Evolutionary conservation across 2,888 invertebrate genomes (phyloP).

Genomic region (Carterocephalus palaemon): DNA sequence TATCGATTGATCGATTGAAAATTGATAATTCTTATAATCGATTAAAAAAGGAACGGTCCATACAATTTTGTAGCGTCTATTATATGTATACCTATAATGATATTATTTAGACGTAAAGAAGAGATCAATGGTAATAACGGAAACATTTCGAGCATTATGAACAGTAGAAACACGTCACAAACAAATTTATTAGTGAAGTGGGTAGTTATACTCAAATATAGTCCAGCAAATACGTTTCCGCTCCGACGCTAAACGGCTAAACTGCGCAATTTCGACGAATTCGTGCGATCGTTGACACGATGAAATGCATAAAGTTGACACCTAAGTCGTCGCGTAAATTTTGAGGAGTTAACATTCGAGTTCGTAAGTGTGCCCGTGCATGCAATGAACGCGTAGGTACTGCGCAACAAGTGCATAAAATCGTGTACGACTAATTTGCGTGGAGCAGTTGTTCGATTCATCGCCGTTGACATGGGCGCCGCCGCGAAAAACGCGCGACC

Average conservation of each 20-base stretch:
- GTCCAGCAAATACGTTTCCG: slow-evolving; percentile 24
- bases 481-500: slow-evolving; percentile 72
- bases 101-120: slow-evolving; percentile 1
- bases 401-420: slow-evolving; percentile 71
- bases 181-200: slow-evolving; percentile 15
- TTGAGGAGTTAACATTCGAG: slow-evolving; percentile 58
- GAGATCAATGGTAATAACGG: slow-evolving; percentile 9
- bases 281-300: slow-evolving; percentile 32
- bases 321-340: slow-evolving; percentile 29
- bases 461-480: slow-evolving; percentile 70
- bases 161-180: slow-evolving; percentile 13
- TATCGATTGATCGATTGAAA: no score
- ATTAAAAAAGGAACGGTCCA: no score
- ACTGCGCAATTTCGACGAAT: slow-evolving; percentile 36
- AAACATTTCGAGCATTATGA: slow-evolving; percentile 16
- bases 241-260: slow-evolving; percentile 17
- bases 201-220: slow-evolving; percentile 28
- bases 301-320: slow-evolving; percentile 42
- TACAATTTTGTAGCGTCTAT: no score
- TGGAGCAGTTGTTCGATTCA: slow-evolving; percentile 59
- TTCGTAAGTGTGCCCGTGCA: slow-evolving; percentile 58
- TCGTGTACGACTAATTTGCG: slow-evolving; percentile 54
- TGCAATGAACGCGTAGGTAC: slow-evolving; percentile 42
- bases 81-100: no score
- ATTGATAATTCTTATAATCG: no score